A percentile compares a stretch with the other conserved stretches of the same genome.
These are phyloP conservation scores for Scaptodrosophila latifasciaeformis DNA, from an alignment of 2,888 invertebrate species.

Conservation along the genomic window DNA sequence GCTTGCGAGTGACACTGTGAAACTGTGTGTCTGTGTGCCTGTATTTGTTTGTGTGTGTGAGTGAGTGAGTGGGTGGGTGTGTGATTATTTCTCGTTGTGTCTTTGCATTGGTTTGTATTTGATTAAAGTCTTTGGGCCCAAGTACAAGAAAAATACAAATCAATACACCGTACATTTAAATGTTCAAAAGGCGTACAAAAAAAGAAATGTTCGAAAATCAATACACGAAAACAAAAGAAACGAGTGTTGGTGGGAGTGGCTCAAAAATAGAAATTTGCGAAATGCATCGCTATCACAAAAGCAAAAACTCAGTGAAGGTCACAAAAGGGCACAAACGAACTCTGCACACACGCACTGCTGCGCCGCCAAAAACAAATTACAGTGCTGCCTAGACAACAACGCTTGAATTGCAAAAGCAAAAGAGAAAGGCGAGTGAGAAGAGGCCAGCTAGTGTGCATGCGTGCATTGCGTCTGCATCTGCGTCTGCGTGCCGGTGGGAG, in stretches of 20 bases:
- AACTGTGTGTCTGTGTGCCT: slow-evolving; percentile 8
- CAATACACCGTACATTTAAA: slow-evolving; percentile 42
- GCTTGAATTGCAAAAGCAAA: too few relatives aligned
- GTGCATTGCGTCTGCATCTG: too few relatives aligned
- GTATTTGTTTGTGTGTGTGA: slow-evolving; percentile 12
- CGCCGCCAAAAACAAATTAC: neutral
- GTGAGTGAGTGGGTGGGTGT: slow-evolving; percentile 7
- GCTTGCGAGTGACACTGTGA: too few relatives aligned
- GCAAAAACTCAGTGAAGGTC: neutral
- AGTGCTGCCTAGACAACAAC: too few relatives aligned
- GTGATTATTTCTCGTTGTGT: slow-evolving; percentile 7
- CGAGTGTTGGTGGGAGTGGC: too few relatives aligned
- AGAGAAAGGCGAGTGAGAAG: too few relatives aligned
- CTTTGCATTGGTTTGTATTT: slow-evolving; percentile 26
- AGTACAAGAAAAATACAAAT: slow-evolving; percentile 45
- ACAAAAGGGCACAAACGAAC: neutral
- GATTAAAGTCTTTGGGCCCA: too few relatives aligned
- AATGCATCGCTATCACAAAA: neutral
- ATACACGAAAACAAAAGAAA: slow-evolving; percentile 25
- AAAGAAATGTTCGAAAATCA: slow-evolving; percentile 60
- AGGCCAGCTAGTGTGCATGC: too few relatives aligned
- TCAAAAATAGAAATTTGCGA: too few relatives aligned
- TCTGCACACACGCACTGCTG: too few relatives aligned
- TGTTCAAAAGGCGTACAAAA: slow-evolving; percentile 39
- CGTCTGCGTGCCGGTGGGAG: too few relatives aligned